Conservation (phyloP, 1,140 invertebrate species). For the Drosophila nasuta region DNA sequence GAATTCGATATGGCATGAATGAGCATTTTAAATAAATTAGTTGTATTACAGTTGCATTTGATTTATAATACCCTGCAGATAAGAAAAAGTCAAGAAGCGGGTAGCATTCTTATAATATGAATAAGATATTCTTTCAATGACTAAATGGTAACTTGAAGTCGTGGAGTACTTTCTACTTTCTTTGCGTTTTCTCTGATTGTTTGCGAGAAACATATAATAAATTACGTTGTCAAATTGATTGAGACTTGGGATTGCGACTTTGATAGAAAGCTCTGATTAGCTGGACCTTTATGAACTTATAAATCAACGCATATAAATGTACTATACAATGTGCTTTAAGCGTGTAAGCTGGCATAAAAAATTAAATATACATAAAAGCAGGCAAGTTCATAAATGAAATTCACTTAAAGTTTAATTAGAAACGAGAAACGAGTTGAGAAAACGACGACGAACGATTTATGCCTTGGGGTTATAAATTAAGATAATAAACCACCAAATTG, state of each 20-base stretch:
- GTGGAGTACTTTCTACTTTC: not conserved
- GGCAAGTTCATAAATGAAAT: constrained; percentile 44
- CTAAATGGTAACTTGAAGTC: not conserved
- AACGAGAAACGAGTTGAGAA: not conserved
- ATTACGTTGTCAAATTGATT: constrained; percentile 49
- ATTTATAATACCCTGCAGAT: constrained; percentile 30
- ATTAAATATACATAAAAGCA: constrained; percentile 47
- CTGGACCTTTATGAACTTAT: constrained; percentile 35
- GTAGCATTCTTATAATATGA: not conserved
- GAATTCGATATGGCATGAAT: constrained; percentile 79
- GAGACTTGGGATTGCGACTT: constrained; percentile 21
- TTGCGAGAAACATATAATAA: constrained; percentile 35
- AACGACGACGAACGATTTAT: constrained; percentile 54
- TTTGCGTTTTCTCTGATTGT: constrained; percentile 4
- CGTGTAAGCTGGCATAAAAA: constrained; percentile 1
- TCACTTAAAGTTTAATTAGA: constrained; percentile 56
- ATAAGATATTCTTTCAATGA: not conserved
- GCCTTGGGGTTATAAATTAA: constrained; percentile 72
- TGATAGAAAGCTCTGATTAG: constrained; percentile 72
- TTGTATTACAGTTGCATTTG: constrained; percentile 74
- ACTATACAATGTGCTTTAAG: constrained; percentile 11
- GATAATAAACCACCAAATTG: constrained; percentile 77
- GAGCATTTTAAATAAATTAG: constrained; percentile 84
- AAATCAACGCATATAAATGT: constrained; percentile 51
- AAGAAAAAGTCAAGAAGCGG: not conserved